A percentile compares a stretch with the other conserved stretches of the same genome.
phyloP scores from a whole-genome alignment of 1,140 invertebrate genomes.

The Asbolus verrucosus region DNA sequence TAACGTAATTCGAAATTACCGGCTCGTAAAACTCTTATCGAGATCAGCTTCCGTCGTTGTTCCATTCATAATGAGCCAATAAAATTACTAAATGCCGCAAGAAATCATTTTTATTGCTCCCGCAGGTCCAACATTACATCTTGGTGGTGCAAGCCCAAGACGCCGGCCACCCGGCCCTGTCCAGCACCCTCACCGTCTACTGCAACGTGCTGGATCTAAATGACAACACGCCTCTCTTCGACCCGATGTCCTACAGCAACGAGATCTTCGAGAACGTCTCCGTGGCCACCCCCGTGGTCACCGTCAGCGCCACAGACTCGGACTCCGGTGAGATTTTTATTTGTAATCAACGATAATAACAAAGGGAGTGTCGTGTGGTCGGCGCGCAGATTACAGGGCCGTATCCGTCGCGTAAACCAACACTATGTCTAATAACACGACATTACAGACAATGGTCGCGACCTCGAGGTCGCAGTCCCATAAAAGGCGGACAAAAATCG shows the following conservation, averaged over 20 bases:
- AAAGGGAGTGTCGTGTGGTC: conserved; percentile 37
- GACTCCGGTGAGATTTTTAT: conserved; percentile 80
- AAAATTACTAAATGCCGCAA: conserved; percentile 25
- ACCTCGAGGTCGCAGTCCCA: conserved; percentile 36
- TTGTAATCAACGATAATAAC: not conserved
- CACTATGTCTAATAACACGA: conserved; percentile 50
- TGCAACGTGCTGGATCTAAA: conserved; percentile 95
- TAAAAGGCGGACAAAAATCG: conserved; percentile 19
- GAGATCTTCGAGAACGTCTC: conserved; percentile 90
- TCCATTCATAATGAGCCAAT: conserved; percentile 24
- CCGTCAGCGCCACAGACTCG: conserved; percentile 88
- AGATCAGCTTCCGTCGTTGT: conserved; percentile 29
- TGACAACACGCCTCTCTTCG: conserved; percentile 94
- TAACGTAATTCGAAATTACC: conserved; percentile 35
- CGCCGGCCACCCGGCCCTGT: conserved; percentile 86
- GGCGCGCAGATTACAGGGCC: conserved; percentile 45
- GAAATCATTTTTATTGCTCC: conserved; percentile 24
- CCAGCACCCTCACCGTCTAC: conserved; percentile 91
- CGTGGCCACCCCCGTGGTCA: conserved; percentile 81
- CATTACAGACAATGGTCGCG: conserved; percentile 45
- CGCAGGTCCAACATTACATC: conserved; percentile 92
- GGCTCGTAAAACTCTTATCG: conserved; percentile 27
- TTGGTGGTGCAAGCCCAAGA: conserved; percentile 93
- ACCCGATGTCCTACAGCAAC: conserved; percentile 88
- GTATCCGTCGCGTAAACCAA: conserved; percentile 47